These are phyloP conservation scores for Chionoecetes opilio DNA, from an alignment of 1,140 invertebrate genomes.

Conservation along the genomic window DNA sequence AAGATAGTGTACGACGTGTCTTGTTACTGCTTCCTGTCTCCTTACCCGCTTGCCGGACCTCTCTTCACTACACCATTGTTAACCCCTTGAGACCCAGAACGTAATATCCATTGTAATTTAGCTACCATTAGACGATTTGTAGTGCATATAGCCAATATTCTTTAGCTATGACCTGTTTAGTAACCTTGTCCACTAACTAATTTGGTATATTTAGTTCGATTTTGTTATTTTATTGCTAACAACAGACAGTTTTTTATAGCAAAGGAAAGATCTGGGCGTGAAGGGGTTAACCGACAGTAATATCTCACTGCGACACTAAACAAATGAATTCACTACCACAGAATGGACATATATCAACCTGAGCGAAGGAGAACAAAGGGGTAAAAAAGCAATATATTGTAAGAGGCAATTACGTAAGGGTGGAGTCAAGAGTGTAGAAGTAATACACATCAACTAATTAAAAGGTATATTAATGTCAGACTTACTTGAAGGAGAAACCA, in stretches of 20 bases:
- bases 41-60: not conserved
- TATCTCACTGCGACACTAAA: not conserved
- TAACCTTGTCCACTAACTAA: too few species aligned
- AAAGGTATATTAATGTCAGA: not conserved
- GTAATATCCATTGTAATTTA: too few species aligned
- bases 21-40: not conserved
- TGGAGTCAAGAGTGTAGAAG: not conserved
- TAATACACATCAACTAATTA: not conserved
- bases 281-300: too few species aligned
- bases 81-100: too few species aligned
- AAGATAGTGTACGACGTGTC: too few species aligned
- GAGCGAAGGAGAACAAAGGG: slow-evolving; percentile 24
- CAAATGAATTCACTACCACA: slow-evolving; percentile 1
- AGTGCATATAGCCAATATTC: too few species aligned
- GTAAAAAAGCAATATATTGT: not conserved
- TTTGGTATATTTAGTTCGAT: too few species aligned
- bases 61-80: not conserved
- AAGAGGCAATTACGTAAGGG: not conserved
- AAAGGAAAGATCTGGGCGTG: too few species aligned
- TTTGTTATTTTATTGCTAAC: too few species aligned
- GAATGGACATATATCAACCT: slow-evolving; percentile 19
- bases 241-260: too few species aligned
- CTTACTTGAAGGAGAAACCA: not conserved
- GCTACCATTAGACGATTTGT: too few species aligned
- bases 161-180: too few species aligned